Evolutionary conservation across 2,113 vertebrate species (phyloP), one percentile per base, ranked within the genome.

Genomic region (Canis aureus): DNA sequence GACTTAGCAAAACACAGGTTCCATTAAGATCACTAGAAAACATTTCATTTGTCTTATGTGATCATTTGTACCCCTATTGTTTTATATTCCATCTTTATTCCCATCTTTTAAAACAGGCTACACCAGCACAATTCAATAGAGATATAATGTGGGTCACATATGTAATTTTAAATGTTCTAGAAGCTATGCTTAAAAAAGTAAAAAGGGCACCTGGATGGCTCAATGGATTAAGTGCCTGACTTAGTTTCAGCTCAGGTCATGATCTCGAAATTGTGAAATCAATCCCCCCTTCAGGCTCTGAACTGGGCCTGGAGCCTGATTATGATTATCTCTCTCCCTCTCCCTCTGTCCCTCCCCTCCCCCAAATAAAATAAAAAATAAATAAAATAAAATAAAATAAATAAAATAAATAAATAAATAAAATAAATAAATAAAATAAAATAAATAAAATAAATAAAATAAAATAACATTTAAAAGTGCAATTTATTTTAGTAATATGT

Each of bases 51-150:
- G 35, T 83, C 29, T 59, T 71, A 64, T 19, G n/a, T 73, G 74
- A 43, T 55, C 38, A 55, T 57, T 57, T 76, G 51, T 73, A 32
- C 19, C 35, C 51, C 83, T 38, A 19, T 19, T 89, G 32, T 82
- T 78, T 78, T 84, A 76, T 59, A 23, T 74, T 78, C 38, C 17
- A 53, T 43, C 67, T 89, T 83, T 51, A 59, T 67, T 83, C 73
- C 7, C 35, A 51, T 29, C 20, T 60, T 93, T 89, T 69, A 8
- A 84, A 82, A 89, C 8, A 79, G 3, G 0, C 49, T 88, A 74
- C n/a, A 88, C 35, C 8, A 49, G 57, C 49, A 83, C 35, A 89
- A 27, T 83, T 69, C 35, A 66, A 43, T 49, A 49, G 25, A 71
- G n/a, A 32, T 76, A 57, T 12, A 82, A 93, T 25, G 23, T 51